phyloP scores from a whole-genome alignment of 2,113 vertebrate genomes.

The Hydrochoerus hydrochaeris region DNA sequence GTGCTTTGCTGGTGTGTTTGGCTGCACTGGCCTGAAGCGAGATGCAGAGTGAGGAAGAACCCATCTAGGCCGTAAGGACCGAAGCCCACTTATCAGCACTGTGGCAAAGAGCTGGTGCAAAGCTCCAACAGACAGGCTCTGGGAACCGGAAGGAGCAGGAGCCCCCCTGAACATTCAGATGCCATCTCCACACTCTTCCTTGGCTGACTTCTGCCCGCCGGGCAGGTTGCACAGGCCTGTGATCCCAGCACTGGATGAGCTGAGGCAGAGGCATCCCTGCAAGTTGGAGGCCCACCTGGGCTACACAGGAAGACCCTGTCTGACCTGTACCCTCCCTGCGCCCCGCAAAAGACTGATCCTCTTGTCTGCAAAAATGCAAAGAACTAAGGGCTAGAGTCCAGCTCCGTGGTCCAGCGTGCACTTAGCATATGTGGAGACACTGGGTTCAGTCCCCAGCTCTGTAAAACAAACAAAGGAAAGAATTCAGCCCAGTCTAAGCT shows the following conservation, averaged over 20 bases:
- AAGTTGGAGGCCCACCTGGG: not conserved
- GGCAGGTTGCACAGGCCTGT: not conserved
- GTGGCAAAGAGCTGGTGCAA: not conserved
- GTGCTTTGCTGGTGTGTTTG: not conserved
- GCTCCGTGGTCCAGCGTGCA: not conserved
- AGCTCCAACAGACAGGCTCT: not conserved
- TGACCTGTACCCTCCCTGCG: not conserved
- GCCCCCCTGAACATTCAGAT: accelerated
- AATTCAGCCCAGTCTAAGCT: not conserved
- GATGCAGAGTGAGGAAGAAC: not conserved
- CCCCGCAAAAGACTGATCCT: not conserved
- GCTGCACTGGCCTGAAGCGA: not conserved
- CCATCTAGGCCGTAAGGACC: too few species aligned
- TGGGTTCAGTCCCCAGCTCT: not conserved
- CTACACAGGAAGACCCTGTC: not conserved
- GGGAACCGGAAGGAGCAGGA: not conserved
- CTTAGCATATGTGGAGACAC: not conserved
- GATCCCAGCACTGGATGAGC: not conserved
- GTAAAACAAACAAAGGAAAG: not conserved
- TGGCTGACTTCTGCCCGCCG: too few species aligned
- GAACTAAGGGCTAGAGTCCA: not conserved
- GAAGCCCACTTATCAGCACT: accelerated
- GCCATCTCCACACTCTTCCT: not conserved
- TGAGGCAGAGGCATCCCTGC: not conserved
- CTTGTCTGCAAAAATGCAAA: not conserved